Base-by-base conservation (phyloP, 2,888 invertebrate species). In the Pseudococcus jackbeardsleyi region DNA sequence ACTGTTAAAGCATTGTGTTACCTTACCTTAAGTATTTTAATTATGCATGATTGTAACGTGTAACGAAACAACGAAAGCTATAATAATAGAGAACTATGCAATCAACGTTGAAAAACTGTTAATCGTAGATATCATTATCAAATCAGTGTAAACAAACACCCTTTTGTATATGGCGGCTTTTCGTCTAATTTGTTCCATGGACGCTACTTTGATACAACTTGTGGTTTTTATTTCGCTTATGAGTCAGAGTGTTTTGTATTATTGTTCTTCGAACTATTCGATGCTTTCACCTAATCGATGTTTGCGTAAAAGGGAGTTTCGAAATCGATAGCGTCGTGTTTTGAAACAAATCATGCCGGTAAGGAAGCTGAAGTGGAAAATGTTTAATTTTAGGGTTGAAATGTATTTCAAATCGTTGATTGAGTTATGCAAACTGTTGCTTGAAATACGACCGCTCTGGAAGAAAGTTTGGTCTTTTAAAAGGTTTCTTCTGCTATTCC, bases 351-450 rank as follows among this genome's bases (percentile, higher is more conserved):
- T 64, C 54, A 72, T 17, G 72, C 72, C 72, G 72, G 72, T 17
- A 72, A 68, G 9, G 68, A 15, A 68, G 68, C 26, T 68, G 8
- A 9, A 22, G 9, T 22, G 64, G 3, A 22, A 11, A 64, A n/a
- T 5, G 72, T 15, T 33, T 15, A 17, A 15, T 72, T 72, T 72
- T 72, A 72, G 72, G 72, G 72, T 68, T 26, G 22, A 22, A 54
- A 64, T 22, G 22, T 33, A 1, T 15, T 33, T 72, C 33, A 17
- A 17, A 7, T 72, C 72, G 33, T 33, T 72, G 72, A 72, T 72
- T 72, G 72, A 72, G 33, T 72, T 72, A 33, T 33, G 7, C 33
- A 15, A 72, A 72, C 72, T 72, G 72, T 72, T 72, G 72, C 72
- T 72, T 33, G 33, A 72, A 33, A 33, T 1, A 17, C 33, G 33